phyloP scores from a whole-genome alignment of 2,113 vertebrate species.

The Atrichornis clamosus region DNA sequence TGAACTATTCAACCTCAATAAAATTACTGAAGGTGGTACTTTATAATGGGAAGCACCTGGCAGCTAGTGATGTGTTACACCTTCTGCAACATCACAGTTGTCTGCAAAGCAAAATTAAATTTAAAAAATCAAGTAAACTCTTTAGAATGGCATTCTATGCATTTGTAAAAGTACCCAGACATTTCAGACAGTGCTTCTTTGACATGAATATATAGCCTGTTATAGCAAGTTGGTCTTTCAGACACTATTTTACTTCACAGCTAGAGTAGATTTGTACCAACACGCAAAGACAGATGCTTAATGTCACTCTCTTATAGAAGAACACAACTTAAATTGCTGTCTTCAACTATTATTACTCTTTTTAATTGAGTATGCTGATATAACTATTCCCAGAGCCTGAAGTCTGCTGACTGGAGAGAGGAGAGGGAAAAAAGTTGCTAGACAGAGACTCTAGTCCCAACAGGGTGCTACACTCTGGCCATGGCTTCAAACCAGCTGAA shows the following conservation, averaged over 20 bases:
- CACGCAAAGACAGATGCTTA: background rate
- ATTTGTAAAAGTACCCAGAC: background rate
- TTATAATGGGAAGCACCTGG: background rate
- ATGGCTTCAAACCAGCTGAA: background rate
- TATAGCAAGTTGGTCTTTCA: background rate
- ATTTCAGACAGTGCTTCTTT: background rate
- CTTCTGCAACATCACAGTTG: background rate
- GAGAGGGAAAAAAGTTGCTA: rapidly evolving
- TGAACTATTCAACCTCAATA: background rate
- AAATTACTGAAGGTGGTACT: background rate
- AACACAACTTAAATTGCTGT: background rate
- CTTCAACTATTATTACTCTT: background rate
- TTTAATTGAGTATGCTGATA: background rate
- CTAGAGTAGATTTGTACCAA: background rate
- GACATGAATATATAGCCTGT: background rate
- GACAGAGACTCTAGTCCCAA: background rate
- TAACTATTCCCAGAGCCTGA: background rate
- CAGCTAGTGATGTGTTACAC: background rate
- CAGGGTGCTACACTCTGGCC: background rate
- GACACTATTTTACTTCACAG: background rate
- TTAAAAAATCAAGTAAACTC: background rate
- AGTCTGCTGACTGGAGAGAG: background rate
- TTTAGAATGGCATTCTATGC: background rate
- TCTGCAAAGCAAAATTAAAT: background rate
- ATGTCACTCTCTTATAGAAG: background rate